A percentile compares a stretch with the other conserved stretches of the same genome.
Conservation (phyloP, 2,888 invertebrate genomes). For the Nudaria mundana region DNA sequence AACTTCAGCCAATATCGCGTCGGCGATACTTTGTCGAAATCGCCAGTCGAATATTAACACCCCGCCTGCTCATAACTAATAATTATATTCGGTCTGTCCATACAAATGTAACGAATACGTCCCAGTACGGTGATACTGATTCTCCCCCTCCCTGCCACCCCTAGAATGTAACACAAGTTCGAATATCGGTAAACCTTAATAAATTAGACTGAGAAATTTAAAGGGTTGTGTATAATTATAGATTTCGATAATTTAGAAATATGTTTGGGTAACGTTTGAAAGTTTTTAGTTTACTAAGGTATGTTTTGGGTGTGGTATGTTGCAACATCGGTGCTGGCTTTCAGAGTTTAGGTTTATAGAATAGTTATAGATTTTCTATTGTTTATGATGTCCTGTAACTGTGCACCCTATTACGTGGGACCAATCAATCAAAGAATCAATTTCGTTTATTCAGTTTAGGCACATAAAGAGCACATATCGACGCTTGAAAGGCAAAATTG, state of each 20-base stretch:
- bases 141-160: slow-evolving; percentile 6
- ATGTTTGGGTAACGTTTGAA: slow-evolving; percentile 8
- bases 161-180: slow-evolving; percentile 30
- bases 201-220: slow-evolving; percentile 33
- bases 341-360: too few relatives aligned
- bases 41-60: slow-evolving; percentile 24
- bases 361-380: too few relatives aligned
- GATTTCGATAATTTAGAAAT: slow-evolving; percentile 28
- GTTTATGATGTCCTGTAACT: too few relatives aligned
- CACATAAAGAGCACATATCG: too few relatives aligned
- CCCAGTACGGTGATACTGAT: slow-evolving; percentile 34
- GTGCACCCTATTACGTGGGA: too few relatives aligned
- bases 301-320: too few relatives aligned
- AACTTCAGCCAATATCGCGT: too few relatives aligned
- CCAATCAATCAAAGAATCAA: too few relatives aligned
- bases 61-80: slow-evolving; percentile 28
- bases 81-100: slow-evolving; percentile 36
- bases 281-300: slow-evolving; percentile 13
- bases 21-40: slow-evolving; percentile 16
- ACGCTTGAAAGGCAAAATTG: too few relatives aligned
- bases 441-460: too few relatives aligned
- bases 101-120: slow-evolving; percentile 33
- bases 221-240: slow-evolving; percentile 25
- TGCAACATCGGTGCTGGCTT: too few relatives aligned
- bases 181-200: slow-evolving; percentile 34